Percentiles rank a stretch among this genome's conserved stretches.
Conservation (phyloP, 2,888 invertebrate species). For the Hipparchia semele region DNA sequence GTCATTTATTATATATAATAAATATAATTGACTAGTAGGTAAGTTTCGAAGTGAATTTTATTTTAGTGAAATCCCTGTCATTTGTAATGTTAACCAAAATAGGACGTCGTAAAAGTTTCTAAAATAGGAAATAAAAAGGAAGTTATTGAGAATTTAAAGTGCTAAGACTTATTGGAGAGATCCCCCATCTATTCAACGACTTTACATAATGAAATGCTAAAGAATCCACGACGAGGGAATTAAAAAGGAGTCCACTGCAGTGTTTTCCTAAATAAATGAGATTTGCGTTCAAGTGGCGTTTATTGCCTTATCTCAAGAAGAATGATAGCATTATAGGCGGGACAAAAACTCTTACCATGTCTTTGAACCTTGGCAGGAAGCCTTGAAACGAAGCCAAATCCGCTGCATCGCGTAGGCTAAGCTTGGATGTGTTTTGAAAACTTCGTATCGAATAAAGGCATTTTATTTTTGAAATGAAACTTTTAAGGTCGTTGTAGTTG, state of each 20-base stretch:
- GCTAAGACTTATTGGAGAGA: constrained; percentile 14
- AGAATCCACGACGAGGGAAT: constrained; percentile 55
- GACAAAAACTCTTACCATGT: constrained; percentile 69
- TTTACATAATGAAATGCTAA: constrained; percentile 60
- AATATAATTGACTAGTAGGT: too few relatives aligned
- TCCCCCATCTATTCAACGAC: constrained; percentile 44
- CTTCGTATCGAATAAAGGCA: constrained; percentile 41
- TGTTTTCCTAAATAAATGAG: constrained; percentile 71
- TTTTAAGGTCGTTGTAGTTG: constrained; percentile 31
- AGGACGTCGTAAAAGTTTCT: too few relatives aligned
- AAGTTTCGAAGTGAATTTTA: too few relatives aligned
- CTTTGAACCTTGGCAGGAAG: constrained; percentile 79
- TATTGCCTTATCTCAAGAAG: constrained; percentile 75
- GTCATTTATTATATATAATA: too few relatives aligned
- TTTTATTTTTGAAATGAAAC: constrained; percentile 36
- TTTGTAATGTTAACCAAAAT: background rate
- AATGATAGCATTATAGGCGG: constrained; percentile 71
- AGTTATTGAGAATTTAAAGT: constrained; percentile 3
- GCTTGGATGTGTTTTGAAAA: constrained; percentile 49
- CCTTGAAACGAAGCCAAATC: constrained; percentile 73
- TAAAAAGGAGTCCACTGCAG: constrained; percentile 67
- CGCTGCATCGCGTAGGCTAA: constrained; percentile 62
- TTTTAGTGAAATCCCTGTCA: background rate
- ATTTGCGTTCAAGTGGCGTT: constrained; percentile 73
- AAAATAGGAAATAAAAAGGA: background rate